These are phyloP conservation scores for Oreortyx pictus DNA, from an alignment of 2,797 vertebrate genomes.

Conservation along the genomic window DNA sequence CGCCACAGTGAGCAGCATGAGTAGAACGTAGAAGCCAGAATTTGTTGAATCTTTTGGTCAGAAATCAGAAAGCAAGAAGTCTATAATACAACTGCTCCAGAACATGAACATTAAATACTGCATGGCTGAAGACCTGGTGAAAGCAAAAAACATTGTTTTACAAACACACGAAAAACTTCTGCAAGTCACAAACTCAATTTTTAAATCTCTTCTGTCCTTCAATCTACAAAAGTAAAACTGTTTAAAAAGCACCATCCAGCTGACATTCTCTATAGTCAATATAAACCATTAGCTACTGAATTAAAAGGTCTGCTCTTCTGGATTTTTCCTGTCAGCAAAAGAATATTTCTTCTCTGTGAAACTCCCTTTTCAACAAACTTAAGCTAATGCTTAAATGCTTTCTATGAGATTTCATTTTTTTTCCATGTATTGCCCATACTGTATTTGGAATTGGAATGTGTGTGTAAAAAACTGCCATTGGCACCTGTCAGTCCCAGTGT, in stretches of 20 bases:
- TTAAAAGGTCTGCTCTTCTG: not conserved
- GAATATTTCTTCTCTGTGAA: not conserved
- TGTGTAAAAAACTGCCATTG: not conserved
- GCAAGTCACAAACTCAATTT: not conserved
- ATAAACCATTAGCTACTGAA: not conserved
- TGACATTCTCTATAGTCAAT: not conserved
- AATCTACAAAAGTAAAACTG: not conserved
- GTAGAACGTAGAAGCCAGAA: not conserved
- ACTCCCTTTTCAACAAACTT: not conserved
- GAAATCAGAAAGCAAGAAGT: not conserved
- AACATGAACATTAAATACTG: not conserved
- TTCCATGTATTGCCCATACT: not conserved
- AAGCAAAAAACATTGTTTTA: not conserved
- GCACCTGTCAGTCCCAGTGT: not conserved
- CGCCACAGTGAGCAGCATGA: not conserved
- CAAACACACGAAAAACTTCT: not conserved
- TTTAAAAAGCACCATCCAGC: not conserved
- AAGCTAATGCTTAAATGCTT: not conserved
- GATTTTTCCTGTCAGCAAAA: not conserved
- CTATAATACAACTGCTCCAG: not conserved
- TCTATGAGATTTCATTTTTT: not conserved
- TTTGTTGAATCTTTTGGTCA: not conserved
- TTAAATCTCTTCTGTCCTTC: not conserved
- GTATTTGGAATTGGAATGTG: fast-evolving
- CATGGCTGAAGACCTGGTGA: not conserved